These are phyloP conservation scores for Protula sp. DNA, from an alignment of 2,888 invertebrate genomes.

Conservation along the genomic window DNA sequence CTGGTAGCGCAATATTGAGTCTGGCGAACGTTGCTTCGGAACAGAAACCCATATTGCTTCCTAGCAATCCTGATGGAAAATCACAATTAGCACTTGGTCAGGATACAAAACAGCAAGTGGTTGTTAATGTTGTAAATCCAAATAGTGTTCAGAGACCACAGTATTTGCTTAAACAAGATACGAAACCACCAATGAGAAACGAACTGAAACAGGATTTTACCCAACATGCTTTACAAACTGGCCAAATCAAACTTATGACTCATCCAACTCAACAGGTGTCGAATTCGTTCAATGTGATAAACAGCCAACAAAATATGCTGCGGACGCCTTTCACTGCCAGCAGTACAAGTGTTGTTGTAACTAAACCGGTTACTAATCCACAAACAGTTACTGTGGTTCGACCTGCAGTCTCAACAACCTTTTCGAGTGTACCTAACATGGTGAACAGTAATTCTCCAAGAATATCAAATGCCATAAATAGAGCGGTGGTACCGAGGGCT, in stretches of 20 bases:
- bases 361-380: constrained; percentile 9
- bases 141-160: background rate
- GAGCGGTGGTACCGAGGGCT: background rate
- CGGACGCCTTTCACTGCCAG: constrained; percentile 2
- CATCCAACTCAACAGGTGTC: background rate
- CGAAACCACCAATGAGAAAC: background rate
- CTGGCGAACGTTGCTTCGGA: too few relatives aligned
- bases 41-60: too few relatives aligned
- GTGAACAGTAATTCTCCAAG: background rate
- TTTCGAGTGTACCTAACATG: background rate
- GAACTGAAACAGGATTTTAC: background rate
- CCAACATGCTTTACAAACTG: background rate
- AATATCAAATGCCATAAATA: too few relatives aligned
- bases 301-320: background rate
- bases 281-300: background rate
- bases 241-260: too few relatives aligned
- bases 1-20: too few relatives aligned
- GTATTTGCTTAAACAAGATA: background rate
- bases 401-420: constrained; percentile 1
- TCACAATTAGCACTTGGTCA: too few relatives aligned
- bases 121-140: constrained; percentile 2
- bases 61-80: too few relatives aligned
- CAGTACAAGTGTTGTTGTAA: constrained; percentile 11
- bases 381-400: constrained; percentile 15
- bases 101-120: constrained; percentile 3